phyloP scores from a whole-genome alignment of 2,113 vertebrate species.

The Heterotilapia buettikoferi region DNA sequence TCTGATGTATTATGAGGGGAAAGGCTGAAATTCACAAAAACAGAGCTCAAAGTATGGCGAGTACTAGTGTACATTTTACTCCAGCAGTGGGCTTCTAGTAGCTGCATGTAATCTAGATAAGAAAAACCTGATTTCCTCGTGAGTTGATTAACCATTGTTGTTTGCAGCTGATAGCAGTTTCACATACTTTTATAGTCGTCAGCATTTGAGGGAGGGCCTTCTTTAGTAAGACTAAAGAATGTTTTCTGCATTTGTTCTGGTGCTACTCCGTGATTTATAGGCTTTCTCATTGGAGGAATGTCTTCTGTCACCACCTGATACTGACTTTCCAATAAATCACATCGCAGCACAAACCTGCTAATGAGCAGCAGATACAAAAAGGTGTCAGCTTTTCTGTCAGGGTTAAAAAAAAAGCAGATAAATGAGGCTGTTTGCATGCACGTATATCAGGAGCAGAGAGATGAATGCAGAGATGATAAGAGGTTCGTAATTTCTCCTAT shows the following conservation, averaged over 20 bases:
- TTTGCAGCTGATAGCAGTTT: slow-evolving; percentile 40
- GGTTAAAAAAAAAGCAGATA: not conserved
- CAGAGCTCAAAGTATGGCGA: not conserved
- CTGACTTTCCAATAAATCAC: slow-evolving; percentile 33
- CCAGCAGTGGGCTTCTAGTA: slow-evolving; percentile 23
- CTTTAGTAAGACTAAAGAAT: slow-evolving; percentile 25
- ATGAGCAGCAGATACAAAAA: slow-evolving; percentile 16
- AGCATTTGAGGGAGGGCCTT: not conserved
- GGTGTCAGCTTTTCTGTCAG: not conserved
- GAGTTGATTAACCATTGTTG: slow-evolving; percentile 57
- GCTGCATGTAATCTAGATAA: slow-evolving; percentile 49
- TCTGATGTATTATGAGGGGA: not conserved
- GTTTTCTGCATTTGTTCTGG: slow-evolving; percentile 26
- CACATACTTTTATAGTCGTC: slow-evolving; percentile 17
- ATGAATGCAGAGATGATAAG: not conserved
- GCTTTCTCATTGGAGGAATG: slow-evolving; percentile 35
- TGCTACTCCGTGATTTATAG: slow-evolving; percentile 26
- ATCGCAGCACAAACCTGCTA: not conserved
- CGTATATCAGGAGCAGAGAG: not conserved
- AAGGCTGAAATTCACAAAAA: not conserved
- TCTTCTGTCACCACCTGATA: slow-evolving; percentile 42
- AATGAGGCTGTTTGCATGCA: not conserved
- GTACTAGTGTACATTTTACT: not conserved
- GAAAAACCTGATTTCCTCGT: slow-evolving; percentile 59
- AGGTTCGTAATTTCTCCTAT: not conserved